A percentile compares a stretch with the other conserved stretches of the same genome.
Conservation (phyloP, 2,113 vertebrate species). For the Gambusia affinis region DNA sequence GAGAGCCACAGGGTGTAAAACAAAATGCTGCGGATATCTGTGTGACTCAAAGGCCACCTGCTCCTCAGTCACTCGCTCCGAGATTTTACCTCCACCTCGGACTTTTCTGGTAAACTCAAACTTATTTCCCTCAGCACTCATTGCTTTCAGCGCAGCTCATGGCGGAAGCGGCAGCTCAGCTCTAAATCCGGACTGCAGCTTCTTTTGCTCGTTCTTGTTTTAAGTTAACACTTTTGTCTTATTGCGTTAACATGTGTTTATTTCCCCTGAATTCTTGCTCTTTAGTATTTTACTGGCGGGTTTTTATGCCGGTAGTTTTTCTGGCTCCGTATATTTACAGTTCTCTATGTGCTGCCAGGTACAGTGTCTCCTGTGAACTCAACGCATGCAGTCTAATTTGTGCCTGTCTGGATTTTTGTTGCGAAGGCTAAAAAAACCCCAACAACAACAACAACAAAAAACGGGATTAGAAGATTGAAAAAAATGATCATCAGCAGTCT, state of each 20-base stretch:
- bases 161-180: slow-evolving; percentile 37
- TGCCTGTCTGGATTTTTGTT: neutral
- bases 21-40: neutral
- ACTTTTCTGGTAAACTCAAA: neutral
- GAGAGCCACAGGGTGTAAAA: neutral
- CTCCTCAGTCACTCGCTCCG: neutral
- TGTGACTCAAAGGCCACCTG: neutral
- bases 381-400: neutral
- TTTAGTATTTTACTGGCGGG: neutral
- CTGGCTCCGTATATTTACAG: too few relatives aligned
- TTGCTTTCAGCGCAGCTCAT: neutral
- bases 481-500: slow-evolving; percentile 61
- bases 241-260: neutral
- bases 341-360: neutral
- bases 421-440: neutral
- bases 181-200: neutral
- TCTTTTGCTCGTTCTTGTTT: neutral
- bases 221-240: neutral
- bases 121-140: neutral
- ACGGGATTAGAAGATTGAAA: slow-evolving; percentile 73
- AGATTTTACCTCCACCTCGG: neutral
- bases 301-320: neutral
- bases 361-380: neutral
- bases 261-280: neutral
- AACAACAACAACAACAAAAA: too few relatives aligned